Conservation (phyloP, 2,113 vertebrate genomes). For the Callopanchax toddi region DNA sequence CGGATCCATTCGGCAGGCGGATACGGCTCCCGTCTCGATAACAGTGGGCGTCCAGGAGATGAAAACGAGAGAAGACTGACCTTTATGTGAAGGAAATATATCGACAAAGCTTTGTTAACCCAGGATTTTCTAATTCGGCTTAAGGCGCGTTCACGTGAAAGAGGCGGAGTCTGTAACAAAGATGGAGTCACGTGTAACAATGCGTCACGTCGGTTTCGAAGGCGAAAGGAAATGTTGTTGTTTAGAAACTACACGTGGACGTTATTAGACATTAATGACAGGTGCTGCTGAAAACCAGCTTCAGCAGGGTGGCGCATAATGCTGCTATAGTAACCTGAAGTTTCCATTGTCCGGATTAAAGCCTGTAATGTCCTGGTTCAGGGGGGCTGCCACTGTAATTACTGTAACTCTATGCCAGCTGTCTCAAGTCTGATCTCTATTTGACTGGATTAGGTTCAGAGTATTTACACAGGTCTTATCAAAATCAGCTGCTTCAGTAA, state of each 20-base stretch:
- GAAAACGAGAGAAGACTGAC: not conserved
- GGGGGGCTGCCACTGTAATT: not conserved
- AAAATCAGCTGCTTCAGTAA: too few species aligned
- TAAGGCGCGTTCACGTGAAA: slow-evolving; percentile 62
- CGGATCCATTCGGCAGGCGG: not conserved
- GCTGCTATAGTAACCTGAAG: not conserved
- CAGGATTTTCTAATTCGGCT: slow-evolving; percentile 73
- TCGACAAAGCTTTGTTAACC: slow-evolving; percentile 69
- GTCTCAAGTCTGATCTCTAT: not conserved
- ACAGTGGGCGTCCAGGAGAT: not conserved
- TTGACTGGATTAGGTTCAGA: too few species aligned
- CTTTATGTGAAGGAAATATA: slow-evolving; percentile 1
- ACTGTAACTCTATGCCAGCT: not conserved
- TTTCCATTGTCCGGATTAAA: not conserved
- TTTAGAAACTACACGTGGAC: too few species aligned
- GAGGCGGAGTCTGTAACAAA: slow-evolving; percentile 52
- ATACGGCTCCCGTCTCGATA: not conserved
- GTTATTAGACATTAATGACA: too few species aligned
- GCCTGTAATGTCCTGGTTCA: too few species aligned
- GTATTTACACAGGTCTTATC: too few species aligned
- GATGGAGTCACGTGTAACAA: slow-evolving; percentile 32
- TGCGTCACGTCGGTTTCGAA: not conserved
- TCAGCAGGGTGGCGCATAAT: not conserved
- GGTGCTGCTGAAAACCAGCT: not conserved
- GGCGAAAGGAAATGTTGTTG: not conserved